Percentiles rank a stretch among this genome's conserved stretches.
These are phyloP conservation scores for Strigops habroptila DNA, from an alignment of 2,113 vertebrate genomes.

Conservation along the genomic window DNA sequence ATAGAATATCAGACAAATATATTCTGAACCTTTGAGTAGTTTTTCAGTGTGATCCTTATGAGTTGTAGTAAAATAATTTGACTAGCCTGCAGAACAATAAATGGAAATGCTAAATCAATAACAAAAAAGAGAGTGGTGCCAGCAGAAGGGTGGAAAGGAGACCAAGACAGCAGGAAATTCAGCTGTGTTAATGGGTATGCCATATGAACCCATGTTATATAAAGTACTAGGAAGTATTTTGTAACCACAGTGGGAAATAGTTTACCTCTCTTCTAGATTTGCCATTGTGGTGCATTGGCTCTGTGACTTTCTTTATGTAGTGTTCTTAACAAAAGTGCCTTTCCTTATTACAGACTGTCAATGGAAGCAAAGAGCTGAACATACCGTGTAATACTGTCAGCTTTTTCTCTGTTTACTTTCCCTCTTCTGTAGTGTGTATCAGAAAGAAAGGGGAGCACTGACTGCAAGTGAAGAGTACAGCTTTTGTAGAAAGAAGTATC, in stretches of 20 bases:
- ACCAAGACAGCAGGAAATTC: not conserved
- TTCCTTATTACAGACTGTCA: not conserved
- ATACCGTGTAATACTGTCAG: rapidly evolving
- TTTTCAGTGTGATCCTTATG: not conserved
- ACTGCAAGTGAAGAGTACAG: not conserved
- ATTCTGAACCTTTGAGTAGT: not conserved
- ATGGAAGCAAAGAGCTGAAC: not conserved
- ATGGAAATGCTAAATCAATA: not conserved
- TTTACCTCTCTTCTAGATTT: not conserved
- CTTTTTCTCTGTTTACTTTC: not conserved
- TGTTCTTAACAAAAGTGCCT: not conserved
- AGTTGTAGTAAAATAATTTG: not conserved
- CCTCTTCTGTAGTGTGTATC: not conserved
- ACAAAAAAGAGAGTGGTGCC: not conserved
- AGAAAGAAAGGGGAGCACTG: not conserved
- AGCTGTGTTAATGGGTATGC: not conserved
- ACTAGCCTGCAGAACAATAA: not conserved
- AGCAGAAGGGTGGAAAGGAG: not conserved
- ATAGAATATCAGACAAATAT: not conserved
- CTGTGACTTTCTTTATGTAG: not conserved
- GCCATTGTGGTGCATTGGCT: not conserved
- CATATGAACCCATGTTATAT: not conserved
- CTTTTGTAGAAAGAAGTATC: not conserved
- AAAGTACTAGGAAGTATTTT: not conserved
- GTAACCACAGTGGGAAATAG: not conserved